Evolutionary conservation across 1,140 invertebrate genomes (phyloP).

Genomic region (Atta texana): DNA sequence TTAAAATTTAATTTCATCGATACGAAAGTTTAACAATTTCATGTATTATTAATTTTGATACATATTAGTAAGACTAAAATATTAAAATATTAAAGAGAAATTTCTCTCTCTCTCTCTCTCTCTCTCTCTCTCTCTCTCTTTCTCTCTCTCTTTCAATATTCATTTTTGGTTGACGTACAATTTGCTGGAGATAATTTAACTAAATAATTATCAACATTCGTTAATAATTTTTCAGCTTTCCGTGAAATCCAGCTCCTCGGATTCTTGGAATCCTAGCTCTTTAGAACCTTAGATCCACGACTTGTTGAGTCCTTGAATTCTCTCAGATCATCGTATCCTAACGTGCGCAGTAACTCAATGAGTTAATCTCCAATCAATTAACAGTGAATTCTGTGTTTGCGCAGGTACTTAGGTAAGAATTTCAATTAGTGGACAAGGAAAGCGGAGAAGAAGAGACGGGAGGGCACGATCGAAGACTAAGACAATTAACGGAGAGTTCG

Average conservation of each 20-base stretch:
- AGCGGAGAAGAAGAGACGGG: background rate
- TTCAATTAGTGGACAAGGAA: slow-evolving; percentile 77
- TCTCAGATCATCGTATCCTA: slow-evolving; percentile 54
- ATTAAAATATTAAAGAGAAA: background rate
- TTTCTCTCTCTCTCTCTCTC: background rate
- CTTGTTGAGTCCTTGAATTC: slow-evolving; percentile 51
- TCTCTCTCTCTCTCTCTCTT: background rate
- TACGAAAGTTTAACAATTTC: slow-evolving; percentile 84
- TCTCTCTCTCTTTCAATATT: background rate
- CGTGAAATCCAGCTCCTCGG: background rate
- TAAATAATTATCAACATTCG: background rate
- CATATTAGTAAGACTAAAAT: background rate
- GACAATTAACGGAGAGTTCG: slow-evolving; percentile 59
- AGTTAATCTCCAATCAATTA: slow-evolving; percentile 71
- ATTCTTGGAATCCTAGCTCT: slow-evolving; percentile 11
- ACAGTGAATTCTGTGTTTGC: slow-evolving; percentile 67
- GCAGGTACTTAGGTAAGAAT: slow-evolving; percentile 76
- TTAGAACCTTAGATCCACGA: slow-evolving; percentile 22
- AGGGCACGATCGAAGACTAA: slow-evolving; percentile 47
- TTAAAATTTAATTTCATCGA: slow-evolving; percentile 88
- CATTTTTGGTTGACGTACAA: background rate
- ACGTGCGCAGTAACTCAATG: slow-evolving; percentile 56
- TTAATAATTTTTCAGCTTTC: slow-evolving; percentile 10
- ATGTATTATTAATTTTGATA: background rate
- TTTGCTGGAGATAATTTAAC: background rate